Conservation (phyloP, 2,113 vertebrate species). For the Rhabdornis inornatus region DNA sequence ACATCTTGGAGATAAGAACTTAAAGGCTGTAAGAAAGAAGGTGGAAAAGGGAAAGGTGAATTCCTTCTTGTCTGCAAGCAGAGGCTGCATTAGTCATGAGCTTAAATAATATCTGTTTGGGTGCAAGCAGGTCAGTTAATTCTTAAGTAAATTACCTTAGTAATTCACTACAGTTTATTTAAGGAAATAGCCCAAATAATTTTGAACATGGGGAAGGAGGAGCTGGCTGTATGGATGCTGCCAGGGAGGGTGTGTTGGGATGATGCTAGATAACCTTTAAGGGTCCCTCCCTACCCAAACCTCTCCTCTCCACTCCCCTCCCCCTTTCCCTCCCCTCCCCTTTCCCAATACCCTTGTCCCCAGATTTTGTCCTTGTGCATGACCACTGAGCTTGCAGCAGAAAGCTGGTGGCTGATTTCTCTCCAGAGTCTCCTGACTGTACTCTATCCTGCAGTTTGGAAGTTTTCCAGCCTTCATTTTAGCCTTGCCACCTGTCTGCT, state of each 20-base stretch:
- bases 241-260: not conserved
- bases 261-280: not conserved
- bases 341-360: too few species aligned
- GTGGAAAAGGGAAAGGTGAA: not conserved
- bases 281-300: not conserved
- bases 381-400: not conserved
- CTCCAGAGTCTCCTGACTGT: not conserved
- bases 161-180: not conserved
- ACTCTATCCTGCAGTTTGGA: not conserved
- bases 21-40: not conserved
- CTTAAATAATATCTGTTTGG: not conserved
- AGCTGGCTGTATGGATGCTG: not conserved
- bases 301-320: too few species aligned
- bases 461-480: not conserved
- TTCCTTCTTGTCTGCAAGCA: not conserved
- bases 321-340: too few species aligned
- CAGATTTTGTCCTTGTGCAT: not conserved
- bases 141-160: not conserved
- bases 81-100: accelerated
- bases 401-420: not conserved
- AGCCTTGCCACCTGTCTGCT: accelerated
- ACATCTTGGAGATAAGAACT: not conserved
- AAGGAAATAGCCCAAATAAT: not conserved
- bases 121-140: accelerated
- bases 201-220: not conserved